Conservation (phyloP, 2,888 invertebrate species). For the Ennomos erosarius region DNA sequence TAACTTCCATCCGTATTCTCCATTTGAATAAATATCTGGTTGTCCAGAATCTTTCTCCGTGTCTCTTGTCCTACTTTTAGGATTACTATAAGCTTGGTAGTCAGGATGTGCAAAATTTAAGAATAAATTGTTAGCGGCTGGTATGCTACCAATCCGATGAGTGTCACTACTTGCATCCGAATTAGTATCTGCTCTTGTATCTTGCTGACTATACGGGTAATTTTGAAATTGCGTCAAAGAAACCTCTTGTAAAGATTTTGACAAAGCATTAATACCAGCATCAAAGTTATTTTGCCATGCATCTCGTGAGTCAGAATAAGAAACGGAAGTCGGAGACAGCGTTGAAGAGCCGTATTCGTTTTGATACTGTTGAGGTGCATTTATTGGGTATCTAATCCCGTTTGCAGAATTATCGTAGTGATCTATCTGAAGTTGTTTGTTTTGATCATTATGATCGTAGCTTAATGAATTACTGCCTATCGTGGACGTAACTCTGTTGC, state of each 20-base stretch:
- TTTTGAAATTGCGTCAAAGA: slow-evolving; percentile 64
- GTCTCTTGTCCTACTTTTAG: slow-evolving; percentile 62
- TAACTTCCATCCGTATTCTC: slow-evolving; percentile 81
- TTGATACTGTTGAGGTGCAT: slow-evolving; percentile 65
- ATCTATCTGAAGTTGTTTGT: slow-evolving; percentile 72
- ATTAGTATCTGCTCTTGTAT: slow-evolving; percentile 52
- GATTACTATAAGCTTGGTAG: slow-evolving; percentile 58
- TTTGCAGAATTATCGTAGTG: slow-evolving; percentile 77
- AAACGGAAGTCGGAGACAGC: slow-evolving; percentile 58
- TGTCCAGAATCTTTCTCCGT: slow-evolving; percentile 65
- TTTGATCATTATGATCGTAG: slow-evolving; percentile 61
- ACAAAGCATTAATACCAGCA: slow-evolving; percentile 52
- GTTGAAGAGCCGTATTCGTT: slow-evolving; percentile 70
- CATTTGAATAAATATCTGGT: slow-evolving; percentile 69
- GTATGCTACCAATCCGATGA: slow-evolving; percentile 66
- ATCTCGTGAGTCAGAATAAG: slow-evolving; percentile 65
- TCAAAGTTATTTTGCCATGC: slow-evolving; percentile 68
- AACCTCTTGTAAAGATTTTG: slow-evolving; percentile 68
- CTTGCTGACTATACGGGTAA: slow-evolving; percentile 60
- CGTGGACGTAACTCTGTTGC: slow-evolving; percentile 62
- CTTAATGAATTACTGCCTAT: slow-evolving; percentile 56
- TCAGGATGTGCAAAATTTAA: slow-evolving; percentile 73
- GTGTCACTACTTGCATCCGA: slow-evolving; percentile 64
- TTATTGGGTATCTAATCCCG: slow-evolving; percentile 68
- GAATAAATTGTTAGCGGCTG: slow-evolving; percentile 73